A percentile compares a stretch with the other conserved stretches of the same genome.
phyloP scores from a whole-genome alignment of 2,797 vertebrate species.

The Fratercula arctica region DNA sequence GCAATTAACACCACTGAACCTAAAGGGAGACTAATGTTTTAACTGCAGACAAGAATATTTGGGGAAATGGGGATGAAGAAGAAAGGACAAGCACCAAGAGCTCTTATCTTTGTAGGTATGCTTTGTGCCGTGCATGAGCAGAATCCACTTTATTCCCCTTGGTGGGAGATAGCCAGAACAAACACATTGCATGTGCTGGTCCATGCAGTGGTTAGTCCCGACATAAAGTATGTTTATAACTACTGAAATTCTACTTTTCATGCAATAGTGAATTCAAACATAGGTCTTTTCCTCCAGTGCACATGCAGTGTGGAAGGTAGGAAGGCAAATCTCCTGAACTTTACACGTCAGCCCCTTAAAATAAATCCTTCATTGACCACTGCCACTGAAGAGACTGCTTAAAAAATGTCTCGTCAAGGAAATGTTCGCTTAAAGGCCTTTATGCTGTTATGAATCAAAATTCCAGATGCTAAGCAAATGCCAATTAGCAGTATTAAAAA shows the following conservation, averaged over 20 bases:
- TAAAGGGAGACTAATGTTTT: background rate
- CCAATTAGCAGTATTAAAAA: slow-evolving; percentile 63
- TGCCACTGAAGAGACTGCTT: background rate
- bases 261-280: background rate
- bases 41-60: background rate
- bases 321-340: background rate
- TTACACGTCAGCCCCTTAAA: background rate
- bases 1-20: background rate
- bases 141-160: background rate
- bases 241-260: background rate
- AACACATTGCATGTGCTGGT: fast-evolving
- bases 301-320: background rate
- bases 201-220: background rate
- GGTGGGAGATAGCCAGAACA: background rate
- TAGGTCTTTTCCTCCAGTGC: background rate
- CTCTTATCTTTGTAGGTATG: background rate
- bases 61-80: background rate
- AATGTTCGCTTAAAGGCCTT: slow-evolving; percentile 28
- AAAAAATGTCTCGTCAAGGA: slow-evolving; percentile 9
- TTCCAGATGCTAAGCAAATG: slow-evolving; percentile 65
- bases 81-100: background rate
- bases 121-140: background rate
- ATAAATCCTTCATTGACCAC: background rate
- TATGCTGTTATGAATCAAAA: slow-evolving; percentile 60
- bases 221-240: background rate